These are phyloP conservation scores for Aleiodes alternator DNA, from an alignment of 2,888 invertebrate species.

Conservation along the genomic window DNA sequence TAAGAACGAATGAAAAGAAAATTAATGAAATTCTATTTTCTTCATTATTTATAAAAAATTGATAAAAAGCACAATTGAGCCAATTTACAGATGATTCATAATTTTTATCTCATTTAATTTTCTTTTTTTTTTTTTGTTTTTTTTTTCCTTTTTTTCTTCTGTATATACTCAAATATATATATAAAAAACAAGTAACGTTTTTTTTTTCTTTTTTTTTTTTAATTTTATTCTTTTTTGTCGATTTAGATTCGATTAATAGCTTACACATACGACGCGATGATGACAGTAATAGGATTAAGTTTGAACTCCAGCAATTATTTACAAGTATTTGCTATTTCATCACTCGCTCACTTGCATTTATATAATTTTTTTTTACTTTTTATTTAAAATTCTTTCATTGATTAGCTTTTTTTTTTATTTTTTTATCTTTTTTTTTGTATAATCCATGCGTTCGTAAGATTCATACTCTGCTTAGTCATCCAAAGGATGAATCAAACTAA, in stretches of 20 bases:
- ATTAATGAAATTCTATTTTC: not conserved
- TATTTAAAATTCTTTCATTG: not conserved
- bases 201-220: constrained; percentile 45
- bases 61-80: constrained; percentile 35
- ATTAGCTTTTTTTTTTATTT: constrained; percentile 20
- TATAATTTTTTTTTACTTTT: constrained; percentile 35
- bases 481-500: constrained; percentile 44
- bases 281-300: constrained; percentile 71
- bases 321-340: constrained; percentile 68
- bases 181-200: constrained; percentile 59
- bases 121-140: constrained; percentile 39
- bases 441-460: constrained; percentile 43
- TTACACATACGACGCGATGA: constrained; percentile 56
- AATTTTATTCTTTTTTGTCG: constrained; percentile 24
- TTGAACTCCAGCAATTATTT: constrained; percentile 73
- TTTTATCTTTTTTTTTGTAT: constrained; percentile 32
- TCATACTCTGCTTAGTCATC: constrained; percentile 42
- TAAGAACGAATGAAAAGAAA: constrained; percentile 24
- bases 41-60: constrained; percentile 4
- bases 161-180: constrained; percentile 58
- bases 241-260: constrained; percentile 57
- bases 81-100: constrained; percentile 44
- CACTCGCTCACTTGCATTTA: constrained; percentile 39
- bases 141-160: constrained; percentile 52
- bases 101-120: constrained; percentile 33